phyloP scores from a whole-genome alignment of 2,888 invertebrate species.

The Hedya salicella region DNA sequence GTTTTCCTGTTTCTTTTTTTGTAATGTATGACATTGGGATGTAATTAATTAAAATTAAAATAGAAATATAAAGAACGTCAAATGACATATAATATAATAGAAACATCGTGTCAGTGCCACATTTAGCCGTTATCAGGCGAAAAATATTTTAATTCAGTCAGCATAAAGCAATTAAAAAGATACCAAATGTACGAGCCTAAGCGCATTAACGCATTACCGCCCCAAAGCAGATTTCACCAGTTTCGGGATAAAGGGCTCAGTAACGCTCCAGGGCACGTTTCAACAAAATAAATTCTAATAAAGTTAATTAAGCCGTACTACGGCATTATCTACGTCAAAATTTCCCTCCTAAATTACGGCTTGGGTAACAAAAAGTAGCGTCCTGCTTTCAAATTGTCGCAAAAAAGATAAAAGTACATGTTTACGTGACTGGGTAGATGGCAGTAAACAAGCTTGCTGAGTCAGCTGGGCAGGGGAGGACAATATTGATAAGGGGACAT shows the following conservation, averaged over 20 bases:
- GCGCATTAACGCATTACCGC: conserved; percentile 51
- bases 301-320: conserved; percentile 80
- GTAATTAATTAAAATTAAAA: too few species aligned
- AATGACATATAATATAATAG: too few species aligned
- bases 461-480: conserved; percentile 28
- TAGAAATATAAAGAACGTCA: too few species aligned
- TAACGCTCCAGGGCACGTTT: conserved; percentile 61
- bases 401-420: conserved; percentile 61
- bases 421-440: conserved; percentile 66
- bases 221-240: conserved; percentile 54
- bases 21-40: too few species aligned
- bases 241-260: conserved; percentile 57
- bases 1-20: too few species aligned
- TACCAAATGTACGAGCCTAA: conserved; percentile 44
- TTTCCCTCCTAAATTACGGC: conserved; percentile 72
- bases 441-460: conserved; percentile 34
- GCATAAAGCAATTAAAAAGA: conserved; percentile 44
- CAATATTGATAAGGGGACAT: conserved; percentile 26
- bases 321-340: conserved; percentile 77
- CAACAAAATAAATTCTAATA: conserved; percentile 79
- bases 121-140: background rate
- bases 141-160: conserved; percentile 24
- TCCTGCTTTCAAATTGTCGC: conserved; percentile 58
- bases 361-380: conserved; percentile 56
- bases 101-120: too few species aligned